phyloP scores from a whole-genome alignment of 2,113 vertebrate species.

The Bagarius yarrelli region DNA sequence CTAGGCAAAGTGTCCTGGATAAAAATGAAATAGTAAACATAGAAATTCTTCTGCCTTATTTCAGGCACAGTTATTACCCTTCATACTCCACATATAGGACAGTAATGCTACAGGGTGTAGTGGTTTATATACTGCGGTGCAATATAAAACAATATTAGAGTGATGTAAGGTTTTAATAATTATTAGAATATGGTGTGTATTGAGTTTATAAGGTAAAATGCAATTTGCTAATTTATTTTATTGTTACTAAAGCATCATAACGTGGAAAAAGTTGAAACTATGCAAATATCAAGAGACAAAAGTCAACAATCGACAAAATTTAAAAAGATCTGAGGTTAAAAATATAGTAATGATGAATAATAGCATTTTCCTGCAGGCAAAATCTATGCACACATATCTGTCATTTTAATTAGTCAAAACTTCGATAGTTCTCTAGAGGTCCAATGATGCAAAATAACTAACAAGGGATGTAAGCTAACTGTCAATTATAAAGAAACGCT shows the following conservation, averaged over 20 bases:
- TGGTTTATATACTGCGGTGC: not conserved
- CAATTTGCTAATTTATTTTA: not conserved
- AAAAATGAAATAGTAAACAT: slow-evolving; percentile 38
- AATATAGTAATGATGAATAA: not conserved
- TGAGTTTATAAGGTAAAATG: not conserved
- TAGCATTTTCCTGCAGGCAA: not conserved
- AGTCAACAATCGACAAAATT: not conserved
- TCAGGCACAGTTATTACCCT: slow-evolving; percentile 19
- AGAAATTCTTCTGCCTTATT: not conserved
- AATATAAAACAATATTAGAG: not conserved
- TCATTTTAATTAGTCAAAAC: not conserved
- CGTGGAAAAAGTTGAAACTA: not conserved
- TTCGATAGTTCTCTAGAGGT: not conserved
- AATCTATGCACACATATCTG: not conserved
- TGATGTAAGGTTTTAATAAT: not conserved
- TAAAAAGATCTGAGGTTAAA: not conserved
- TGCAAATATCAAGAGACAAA: not conserved
- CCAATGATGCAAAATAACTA: not conserved
- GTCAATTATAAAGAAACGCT: not conserved
- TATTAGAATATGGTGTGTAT: not conserved
- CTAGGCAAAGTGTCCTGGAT: not conserved
- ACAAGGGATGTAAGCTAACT: too few species aligned
- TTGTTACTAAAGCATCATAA: not conserved
- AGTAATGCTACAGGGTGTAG: not conserved
- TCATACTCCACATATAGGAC: slow-evolving; percentile 40